A percentile compares a stretch with the other conserved stretches of the same genome.
phyloP scores from a whole-genome alignment of 2,888 invertebrate genomes.

The Gnatocerus cornutus region DNA sequence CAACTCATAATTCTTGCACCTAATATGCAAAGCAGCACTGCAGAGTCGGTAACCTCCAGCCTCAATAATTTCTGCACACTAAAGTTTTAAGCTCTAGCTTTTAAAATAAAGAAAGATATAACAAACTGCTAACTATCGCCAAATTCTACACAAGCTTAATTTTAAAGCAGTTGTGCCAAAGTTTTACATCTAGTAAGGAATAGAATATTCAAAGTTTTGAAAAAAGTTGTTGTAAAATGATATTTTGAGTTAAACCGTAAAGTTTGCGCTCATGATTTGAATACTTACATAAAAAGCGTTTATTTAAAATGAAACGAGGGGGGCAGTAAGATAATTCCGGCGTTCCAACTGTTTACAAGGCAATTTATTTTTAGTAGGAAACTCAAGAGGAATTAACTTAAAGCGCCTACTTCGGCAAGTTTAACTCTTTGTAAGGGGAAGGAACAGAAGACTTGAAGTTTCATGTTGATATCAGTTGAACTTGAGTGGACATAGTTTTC shows the following conservation, averaged over 20 bases:
- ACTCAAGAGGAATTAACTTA: conserved; percentile 38
- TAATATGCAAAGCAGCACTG: conserved; percentile 10
- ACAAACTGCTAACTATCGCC: too few relatives aligned
- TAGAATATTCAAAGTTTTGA: too few relatives aligned
- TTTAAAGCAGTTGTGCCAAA: too few relatives aligned
- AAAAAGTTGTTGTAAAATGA: too few relatives aligned
- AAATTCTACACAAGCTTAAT: too few relatives aligned
- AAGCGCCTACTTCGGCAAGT: conserved; percentile 39
- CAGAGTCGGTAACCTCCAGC: not conserved
- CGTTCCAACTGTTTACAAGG: conserved; percentile 38
- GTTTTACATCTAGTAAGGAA: too few relatives aligned
- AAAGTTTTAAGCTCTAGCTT: not conserved
- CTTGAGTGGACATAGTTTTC: conserved; percentile 20
- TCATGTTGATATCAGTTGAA: conserved; percentile 19
- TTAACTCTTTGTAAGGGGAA: conserved; percentile 26
- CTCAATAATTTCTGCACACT: not conserved
- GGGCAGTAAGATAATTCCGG: conserved; percentile 31
- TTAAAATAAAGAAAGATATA: not conserved
- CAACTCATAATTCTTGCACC: conserved; percentile 3
- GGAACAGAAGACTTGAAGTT: conserved; percentile 21
- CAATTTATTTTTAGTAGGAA: conserved; percentile 41
- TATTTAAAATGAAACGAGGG: conserved; percentile 36
- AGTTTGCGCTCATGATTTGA: conserved; percentile 6
- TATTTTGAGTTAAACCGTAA: not conserved
- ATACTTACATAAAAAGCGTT: conserved; percentile 30